Conservation (phyloP, 2,797 vertebrate genomes). For the Tolypeutes matacus region DNA sequence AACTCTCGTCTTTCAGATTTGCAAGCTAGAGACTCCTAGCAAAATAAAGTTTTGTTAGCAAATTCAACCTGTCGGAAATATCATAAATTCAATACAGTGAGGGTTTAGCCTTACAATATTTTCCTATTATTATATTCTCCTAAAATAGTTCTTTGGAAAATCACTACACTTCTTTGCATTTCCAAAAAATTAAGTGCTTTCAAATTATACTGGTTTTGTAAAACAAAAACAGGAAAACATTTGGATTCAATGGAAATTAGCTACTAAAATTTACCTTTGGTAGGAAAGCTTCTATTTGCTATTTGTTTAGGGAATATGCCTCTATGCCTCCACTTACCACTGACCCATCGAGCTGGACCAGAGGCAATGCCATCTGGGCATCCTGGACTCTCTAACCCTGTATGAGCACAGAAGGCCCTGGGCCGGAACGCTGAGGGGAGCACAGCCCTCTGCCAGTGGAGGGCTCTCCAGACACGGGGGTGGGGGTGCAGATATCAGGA, state of each 20-base stretch:
- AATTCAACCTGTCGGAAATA: background rate
- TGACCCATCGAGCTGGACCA: no score
- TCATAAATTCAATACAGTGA: background rate
- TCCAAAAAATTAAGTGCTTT: background rate
- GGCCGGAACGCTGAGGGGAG: background rate
- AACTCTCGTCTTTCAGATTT: background rate
- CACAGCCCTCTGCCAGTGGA: no score
- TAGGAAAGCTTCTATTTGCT: background rate
- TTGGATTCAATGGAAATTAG: background rate
- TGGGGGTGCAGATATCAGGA: background rate
- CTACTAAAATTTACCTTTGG: background rate
- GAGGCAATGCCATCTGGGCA: background rate
- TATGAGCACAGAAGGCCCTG: background rate
- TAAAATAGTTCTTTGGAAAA: conserved; percentile 27
- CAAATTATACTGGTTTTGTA: background rate
- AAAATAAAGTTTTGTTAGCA: background rate
- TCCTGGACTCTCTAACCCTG: background rate
- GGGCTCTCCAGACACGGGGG: rapidly evolving
- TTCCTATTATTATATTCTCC: background rate
- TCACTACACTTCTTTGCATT: background rate
- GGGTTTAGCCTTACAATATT: background rate
- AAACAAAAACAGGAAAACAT: background rate
- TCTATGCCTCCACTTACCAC: background rate
- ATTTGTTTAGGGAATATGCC: no score
- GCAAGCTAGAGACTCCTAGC: background rate